Percentiles rank a stretch among this genome's conserved stretches.
Conservation (phyloP, 2,888 invertebrate genomes). For the Lithophane socia region DNA sequence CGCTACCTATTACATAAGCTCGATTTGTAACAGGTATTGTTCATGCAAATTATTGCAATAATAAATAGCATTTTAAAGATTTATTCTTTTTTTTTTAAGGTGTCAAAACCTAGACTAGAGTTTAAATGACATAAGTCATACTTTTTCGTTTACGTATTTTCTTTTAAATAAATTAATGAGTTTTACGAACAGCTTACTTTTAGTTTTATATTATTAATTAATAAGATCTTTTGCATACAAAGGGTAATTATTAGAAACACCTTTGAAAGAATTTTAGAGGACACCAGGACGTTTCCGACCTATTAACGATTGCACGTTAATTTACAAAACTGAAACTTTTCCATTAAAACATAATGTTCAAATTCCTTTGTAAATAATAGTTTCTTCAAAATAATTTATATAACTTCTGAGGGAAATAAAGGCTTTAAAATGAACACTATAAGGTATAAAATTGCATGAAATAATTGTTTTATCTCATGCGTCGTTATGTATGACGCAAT, state of each 20-base stretch:
- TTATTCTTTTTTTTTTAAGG: not conserved
- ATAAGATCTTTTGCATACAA: conserved; percentile 11
- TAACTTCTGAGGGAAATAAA: conserved; percentile 39
- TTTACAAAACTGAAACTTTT: conserved; percentile 59
- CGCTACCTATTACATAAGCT: conserved; percentile 17
- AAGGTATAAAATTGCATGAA: conserved; percentile 64
- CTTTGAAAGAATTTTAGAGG: conserved; percentile 49
- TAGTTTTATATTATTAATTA: not conserved
- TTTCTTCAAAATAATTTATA: conserved; percentile 63
- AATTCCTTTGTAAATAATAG: conserved; percentile 67
- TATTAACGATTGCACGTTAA: conserved; percentile 56
- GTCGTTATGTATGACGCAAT: conserved; percentile 88
- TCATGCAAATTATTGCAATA: conserved; percentile 29
- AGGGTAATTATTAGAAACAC: conserved; percentile 30
- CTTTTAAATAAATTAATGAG: too few relatives aligned
- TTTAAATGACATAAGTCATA: not conserved
- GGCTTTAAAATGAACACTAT: conserved; percentile 48
- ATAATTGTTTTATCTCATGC: conserved; percentile 76
- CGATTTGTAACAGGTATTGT: conserved; percentile 1
- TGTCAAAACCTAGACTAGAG: not conserved
- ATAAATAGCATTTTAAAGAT: not conserved
- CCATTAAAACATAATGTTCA: conserved; percentile 65
- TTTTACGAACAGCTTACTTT: not conserved
- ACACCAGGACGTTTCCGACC: conserved; percentile 52
- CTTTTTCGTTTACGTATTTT: not conserved